Evolutionary conservation across 2,888 invertebrate genomes (phyloP).

Genomic region (Plusia festucae): DNA sequence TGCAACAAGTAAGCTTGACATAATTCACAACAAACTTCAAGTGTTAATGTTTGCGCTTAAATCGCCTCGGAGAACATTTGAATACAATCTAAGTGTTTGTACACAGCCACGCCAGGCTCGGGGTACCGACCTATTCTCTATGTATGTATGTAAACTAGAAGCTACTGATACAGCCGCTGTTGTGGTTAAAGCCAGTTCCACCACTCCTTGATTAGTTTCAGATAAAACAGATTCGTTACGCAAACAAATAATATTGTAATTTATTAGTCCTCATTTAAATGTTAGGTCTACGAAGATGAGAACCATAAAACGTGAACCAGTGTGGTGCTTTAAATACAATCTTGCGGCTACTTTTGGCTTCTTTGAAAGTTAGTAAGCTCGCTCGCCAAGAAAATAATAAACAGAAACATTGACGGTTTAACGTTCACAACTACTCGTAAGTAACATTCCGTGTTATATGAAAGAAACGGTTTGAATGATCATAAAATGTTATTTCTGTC

Average conservation of each 20-base stretch:
- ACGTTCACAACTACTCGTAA: conserved; percentile 47
- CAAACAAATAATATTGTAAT: conserved; percentile 25
- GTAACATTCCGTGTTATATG: conserved; percentile 58
- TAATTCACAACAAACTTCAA: conserved; percentile 39
- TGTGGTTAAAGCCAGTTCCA: conserved; percentile 43
- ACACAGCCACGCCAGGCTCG: conserved; percentile 23
- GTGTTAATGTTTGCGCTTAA: conserved; percentile 29
- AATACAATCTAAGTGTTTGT: conserved; percentile 51
- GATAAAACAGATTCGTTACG: conserved; percentile 39
- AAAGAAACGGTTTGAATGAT: conserved; percentile 52
- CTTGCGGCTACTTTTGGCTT: conserved; percentile 29
- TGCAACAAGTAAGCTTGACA: conserved; percentile 28
- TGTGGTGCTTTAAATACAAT: conserved; percentile 19
- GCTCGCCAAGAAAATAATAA: conserved; percentile 48
- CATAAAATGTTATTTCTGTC: conserved; percentile 65
- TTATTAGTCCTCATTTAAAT: conserved; percentile 35
- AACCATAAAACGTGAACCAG: conserved; percentile 20
- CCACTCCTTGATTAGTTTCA: conserved; percentile 43
- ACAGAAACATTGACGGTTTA: conserved; percentile 56
- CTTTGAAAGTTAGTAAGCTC: conserved; percentile 41
- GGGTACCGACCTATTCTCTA: conserved; percentile 17
- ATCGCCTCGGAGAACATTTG: conserved; percentile 30
- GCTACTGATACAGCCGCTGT: conserved; percentile 20
- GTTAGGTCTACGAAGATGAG: conserved; percentile 14
- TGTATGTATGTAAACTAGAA: conserved; percentile 17